Evolutionary conservation across 2,888 invertebrate genomes (phyloP).

Genomic region (Opisthograptis luteolata): DNA sequence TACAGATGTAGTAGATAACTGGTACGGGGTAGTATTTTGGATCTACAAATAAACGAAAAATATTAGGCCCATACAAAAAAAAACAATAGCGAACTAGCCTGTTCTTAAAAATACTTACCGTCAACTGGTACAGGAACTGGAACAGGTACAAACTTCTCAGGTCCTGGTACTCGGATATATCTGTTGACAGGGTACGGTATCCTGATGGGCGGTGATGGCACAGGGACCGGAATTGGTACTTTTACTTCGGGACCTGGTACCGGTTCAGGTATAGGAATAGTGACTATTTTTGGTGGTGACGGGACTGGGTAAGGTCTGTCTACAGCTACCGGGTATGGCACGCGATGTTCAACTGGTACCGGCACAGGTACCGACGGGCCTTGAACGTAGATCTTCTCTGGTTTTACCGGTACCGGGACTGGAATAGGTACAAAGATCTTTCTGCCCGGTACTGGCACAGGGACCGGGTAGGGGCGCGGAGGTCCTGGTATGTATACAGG

Average conservation of each 20-base stretch:
- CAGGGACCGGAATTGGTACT: conserved; percentile 52
- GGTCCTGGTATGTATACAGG: conserved; percentile 67
- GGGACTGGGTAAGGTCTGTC: conserved; percentile 59
- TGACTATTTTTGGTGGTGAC: conserved; percentile 47
- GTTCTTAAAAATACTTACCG: conserved; percentile 10
- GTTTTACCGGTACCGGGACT: conserved; percentile 56
- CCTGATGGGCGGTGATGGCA: conserved; percentile 55
- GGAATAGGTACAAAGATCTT: conserved; percentile 51
- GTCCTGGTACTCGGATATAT: conserved; percentile 60
- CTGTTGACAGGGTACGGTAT: conserved; percentile 56
- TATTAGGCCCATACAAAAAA: too few species aligned
- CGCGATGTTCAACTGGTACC: conserved; percentile 54
- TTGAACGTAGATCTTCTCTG: conserved; percentile 53
- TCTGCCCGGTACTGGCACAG: conserved; percentile 64
- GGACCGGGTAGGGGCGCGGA: conserved; percentile 68
- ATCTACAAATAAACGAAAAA: conserved; percentile 55
- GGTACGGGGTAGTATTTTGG: conserved; percentile 57
- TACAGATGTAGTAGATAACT: conserved; percentile 63
- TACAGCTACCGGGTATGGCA: conserved; percentile 48
- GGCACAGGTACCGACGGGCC: conserved; percentile 54
- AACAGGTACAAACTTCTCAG: conserved; percentile 54
- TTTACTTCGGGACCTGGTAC: conserved; percentile 46
- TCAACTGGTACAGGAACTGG: conserved; percentile 50
- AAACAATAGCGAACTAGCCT: too few species aligned
- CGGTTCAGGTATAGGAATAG: conserved; percentile 45